Evolutionary conservation across 2,888 invertebrate species (phyloP).

Genomic region (Tetramorium bicarinatum): DNA sequence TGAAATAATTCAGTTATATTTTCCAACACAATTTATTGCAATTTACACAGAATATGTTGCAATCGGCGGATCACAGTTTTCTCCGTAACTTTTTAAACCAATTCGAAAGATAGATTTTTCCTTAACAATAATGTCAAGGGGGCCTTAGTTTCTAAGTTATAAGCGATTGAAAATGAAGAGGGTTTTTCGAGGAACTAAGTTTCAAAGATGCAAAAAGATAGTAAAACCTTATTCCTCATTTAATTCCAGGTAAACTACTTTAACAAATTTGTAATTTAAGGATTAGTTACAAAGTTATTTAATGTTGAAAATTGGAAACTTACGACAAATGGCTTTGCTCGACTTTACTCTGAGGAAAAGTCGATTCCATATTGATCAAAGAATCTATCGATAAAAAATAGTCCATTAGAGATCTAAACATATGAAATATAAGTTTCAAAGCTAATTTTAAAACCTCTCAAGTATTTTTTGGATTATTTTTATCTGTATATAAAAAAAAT

Average conservation of each 20-base stretch:
- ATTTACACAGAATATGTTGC: background rate
- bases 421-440: background rate
- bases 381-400: background rate
- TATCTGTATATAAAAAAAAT: background rate
- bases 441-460: background rate
- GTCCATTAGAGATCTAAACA: background rate
- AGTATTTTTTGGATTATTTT: background rate
- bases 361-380: background rate
- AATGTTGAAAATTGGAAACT: slow-evolving; percentile 38
- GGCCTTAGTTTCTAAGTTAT: slow-evolving; percentile 4
- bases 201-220: slow-evolving; percentile 37
- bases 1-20: background rate
- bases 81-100: background rate
- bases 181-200: slow-evolving; percentile 2
- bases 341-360: background rate
- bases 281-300: slow-evolving; percentile 38
- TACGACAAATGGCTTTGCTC: slow-evolving; percentile 24
- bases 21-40: background rate
- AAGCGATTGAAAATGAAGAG: background rate
- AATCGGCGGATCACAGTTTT: too few relatives aligned
- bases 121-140: slow-evolving; percentile 9
- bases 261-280: slow-evolving; percentile 42
- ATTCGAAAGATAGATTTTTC: slow-evolving; percentile 3
- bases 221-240: slow-evolving; percentile 37
- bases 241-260: slow-evolving; percentile 38